Evolutionary conservation across 2,888 invertebrate species (phyloP).

Genomic region (Acanthosoma haemorrhoidale): DNA sequence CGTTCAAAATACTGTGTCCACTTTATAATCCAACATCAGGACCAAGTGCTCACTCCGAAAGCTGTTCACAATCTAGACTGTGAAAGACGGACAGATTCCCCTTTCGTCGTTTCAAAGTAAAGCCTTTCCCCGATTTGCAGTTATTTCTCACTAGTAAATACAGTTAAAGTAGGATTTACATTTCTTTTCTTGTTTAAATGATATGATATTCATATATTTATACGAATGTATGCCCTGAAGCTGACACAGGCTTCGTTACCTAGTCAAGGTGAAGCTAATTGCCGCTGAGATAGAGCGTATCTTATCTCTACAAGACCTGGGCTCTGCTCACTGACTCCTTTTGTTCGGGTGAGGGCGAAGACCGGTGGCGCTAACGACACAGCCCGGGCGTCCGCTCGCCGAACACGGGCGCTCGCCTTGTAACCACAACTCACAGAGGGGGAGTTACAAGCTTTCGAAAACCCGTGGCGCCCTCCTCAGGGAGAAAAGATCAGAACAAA

Average conservation of each 20-base stretch:
- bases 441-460: conserved; percentile 7
- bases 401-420: background rate
- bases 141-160: too few relatives aligned
- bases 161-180: too few relatives aligned
- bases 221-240: too few relatives aligned
- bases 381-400: background rate
- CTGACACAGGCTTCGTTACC: background rate
- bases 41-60: too few relatives aligned
- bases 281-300: background rate
- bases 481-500: background rate
- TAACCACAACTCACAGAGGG: background rate
- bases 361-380: conserved; percentile 5
- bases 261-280: background rate
- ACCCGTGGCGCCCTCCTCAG: background rate
- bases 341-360: background rate
- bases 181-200: too few relatives aligned
- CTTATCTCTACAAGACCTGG: background rate
- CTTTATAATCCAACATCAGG: too few relatives aligned
- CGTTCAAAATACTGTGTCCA: too few relatives aligned
- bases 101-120: too few relatives aligned
- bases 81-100: too few relatives aligned
- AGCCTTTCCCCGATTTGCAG: too few relatives aligned
- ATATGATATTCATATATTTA: too few relatives aligned
- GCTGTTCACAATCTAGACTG: too few relatives aligned
- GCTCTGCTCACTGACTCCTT: background rate